Evolutionary conservation across 2,797 vertebrate species (phyloP), one percentile per base, ranked within the genome.

Genomic region (Carduelis carduelis): DNA sequence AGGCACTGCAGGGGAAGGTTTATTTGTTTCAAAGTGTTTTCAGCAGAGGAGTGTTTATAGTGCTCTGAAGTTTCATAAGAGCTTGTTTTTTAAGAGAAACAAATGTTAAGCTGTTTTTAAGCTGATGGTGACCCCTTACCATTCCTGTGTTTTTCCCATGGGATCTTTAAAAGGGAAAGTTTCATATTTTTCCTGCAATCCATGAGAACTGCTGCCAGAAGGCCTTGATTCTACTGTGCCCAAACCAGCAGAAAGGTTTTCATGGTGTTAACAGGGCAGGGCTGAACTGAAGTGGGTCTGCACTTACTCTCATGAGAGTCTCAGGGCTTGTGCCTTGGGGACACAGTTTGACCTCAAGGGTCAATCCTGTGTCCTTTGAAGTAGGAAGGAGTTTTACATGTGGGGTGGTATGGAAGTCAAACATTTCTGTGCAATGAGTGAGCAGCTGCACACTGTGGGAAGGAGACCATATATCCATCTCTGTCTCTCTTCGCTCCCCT

Each of bases 71-170:
- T 96, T 96, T 92, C 30, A 0, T 89, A 95, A 95, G 74, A 96
- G 83, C 80, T 83, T 90, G 44, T 93, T 96, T 95, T 96, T 88
- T 94, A 96, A 95, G 64, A 80, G 82, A 96, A 96, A 95, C 87
- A 96, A 95, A 94, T 77, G 60, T 90, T 64, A 83, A 91, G 93
- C 83, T 91, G 90, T 87, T 94, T 88, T 95, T 89, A 93, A 87
- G 74, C 86, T 88, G 79, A 75, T 75, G 61, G 47, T 90, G 74
- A 96, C 74, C 85, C 77, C 82, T 94, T 41, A 90, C 87, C 46
- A 64, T 87, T 90, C 66, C 43, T 77, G 28, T 92, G 65, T 68
- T 91, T 95, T 95, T 95, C 94, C 83, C 83, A 55, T 80, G 91
- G 64, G 88, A 74, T 77, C 60, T 87, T 89, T 93, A 88, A 95